Base-by-base conservation (phyloP, 1,140 invertebrate species). In the Calycopis cecrops region DNA sequence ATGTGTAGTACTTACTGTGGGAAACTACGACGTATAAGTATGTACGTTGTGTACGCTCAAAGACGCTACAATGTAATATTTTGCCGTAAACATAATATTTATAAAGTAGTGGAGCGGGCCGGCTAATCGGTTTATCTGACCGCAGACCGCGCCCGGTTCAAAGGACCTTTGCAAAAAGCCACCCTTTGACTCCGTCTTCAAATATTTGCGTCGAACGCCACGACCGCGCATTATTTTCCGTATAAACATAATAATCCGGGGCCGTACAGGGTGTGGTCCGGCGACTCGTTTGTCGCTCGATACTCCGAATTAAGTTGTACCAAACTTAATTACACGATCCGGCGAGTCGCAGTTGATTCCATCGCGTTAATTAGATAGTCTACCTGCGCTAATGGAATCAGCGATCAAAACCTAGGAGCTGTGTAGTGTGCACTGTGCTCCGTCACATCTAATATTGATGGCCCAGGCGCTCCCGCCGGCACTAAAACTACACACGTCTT, bases 181-280 rank as follows among this genome's bases (percentile, higher is more conserved):
- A 60, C 72, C 74, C 82, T 84, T 85, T 85, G 79, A 84, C 76
- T 75, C 48, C 68, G 60, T 76, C 80, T 82, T 78, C 77, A 83
- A 84, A 85, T 84, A 85, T 85, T 83, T 82, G 77, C 68, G 60
- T 63, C 69, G 69, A 78, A 79, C 60, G 63, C 74, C 79, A 60
- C 73, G 71, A 76, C 74, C 73, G 74, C 70, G 76, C 77, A 83
- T 85, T 83, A 85, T 85, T 83, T 83, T 78, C 75, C 68, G 68
- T 71, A 82, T 77, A 83, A 83, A 83, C 79, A 82, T 72, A 74
- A 83, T 85, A 85, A 81, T 79, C 78, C 71, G 65, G 69, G 76
- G 72, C 67, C 57, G 58, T 60, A 55, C 57, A 55, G 58, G 55
- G 42, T 58, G 55, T 58, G 62, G 62, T 64, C 62, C n/a, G 60